These are phyloP conservation scores for Sceloporus tristichus DNA, from an alignment of 2,113 vertebrate genomes.

Conservation along the genomic window DNA sequence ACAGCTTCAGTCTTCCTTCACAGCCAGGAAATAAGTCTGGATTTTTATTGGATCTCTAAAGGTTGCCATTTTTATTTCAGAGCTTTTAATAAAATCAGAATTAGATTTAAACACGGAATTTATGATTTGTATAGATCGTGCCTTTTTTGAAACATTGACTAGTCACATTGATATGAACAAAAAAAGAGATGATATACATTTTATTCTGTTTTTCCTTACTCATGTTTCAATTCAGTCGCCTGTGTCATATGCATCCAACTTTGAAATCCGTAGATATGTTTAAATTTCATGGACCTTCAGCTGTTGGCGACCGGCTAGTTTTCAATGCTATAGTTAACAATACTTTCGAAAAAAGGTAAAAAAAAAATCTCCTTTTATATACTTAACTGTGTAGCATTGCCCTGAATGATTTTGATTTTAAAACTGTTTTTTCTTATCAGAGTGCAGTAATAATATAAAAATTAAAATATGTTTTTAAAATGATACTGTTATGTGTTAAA, in stretches of 20 bases:
- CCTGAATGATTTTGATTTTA: neutral
- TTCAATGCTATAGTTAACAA: conserved; percentile 86
- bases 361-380: neutral
- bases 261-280: conserved; percentile 85
- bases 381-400: neutral
- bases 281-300: conserved; percentile 82
- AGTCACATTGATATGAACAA: neutral
- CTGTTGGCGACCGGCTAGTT: conserved; percentile 81
- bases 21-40: too few relatives aligned
- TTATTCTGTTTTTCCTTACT: neutral
- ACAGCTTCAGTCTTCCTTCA: too few relatives aligned
- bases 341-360: conserved; percentile 81
- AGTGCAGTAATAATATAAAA: neutral
- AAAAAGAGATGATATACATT: neutral
- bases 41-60: neutral
- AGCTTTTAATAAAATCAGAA: neutral
- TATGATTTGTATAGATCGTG: neutral
- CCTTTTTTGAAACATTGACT: neutral
- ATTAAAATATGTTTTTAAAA: neutral
- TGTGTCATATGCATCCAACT: conserved; percentile 71
- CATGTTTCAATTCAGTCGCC: conserved; percentile 65
- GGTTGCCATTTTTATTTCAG: neutral
- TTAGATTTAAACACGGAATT: neutral
- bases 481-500: neutral
- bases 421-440: neutral